Evolutionary conservation across 2,113 vertebrate genomes (phyloP).

Genomic region (Anguilla japonica): DNA sequence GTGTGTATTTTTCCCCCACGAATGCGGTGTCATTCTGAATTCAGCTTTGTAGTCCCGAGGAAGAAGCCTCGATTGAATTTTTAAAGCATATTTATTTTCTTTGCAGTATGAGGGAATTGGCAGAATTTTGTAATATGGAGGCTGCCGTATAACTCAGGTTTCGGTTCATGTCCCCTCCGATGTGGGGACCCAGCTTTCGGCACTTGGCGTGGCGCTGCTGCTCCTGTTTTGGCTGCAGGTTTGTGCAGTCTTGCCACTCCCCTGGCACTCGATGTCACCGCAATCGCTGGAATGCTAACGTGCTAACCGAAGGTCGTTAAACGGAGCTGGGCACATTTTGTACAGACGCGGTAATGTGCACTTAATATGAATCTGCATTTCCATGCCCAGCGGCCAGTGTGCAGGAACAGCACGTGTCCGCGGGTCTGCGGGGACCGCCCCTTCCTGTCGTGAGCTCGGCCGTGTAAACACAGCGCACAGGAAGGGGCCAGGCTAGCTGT

Average conservation of each 20-base stretch:
- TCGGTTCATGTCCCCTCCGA: background rate
- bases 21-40: too few relatives aligned
- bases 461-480: background rate
- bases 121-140: background rate
- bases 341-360: constrained; percentile 21
- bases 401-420: background rate
- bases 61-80: too few relatives aligned
- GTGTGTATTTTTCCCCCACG: too few relatives aligned
- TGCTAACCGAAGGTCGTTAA: constrained; percentile 22
- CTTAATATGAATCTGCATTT: constrained; percentile 11
- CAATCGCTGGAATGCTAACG: constrained; percentile 25
- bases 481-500: background rate
- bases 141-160: background rate
- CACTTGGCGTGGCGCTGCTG: background rate
- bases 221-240: background rate
- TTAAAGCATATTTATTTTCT: background rate
- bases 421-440: constrained; percentile 14
- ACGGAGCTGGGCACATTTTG: constrained; percentile 35
- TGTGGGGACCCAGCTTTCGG: background rate
- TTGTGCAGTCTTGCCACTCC: constrained; percentile 27
- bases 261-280: background rate
- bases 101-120: background rate
- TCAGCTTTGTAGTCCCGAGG: too few relatives aligned
- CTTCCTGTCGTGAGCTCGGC: background rate
- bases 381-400: background rate